A percentile compares a stretch with the other conserved stretches of the same genome.
These are phyloP conservation scores for Ricordea florida DNA, from an alignment of 92 coral and sea anemone genomes.

Conservation along the genomic window DNA sequence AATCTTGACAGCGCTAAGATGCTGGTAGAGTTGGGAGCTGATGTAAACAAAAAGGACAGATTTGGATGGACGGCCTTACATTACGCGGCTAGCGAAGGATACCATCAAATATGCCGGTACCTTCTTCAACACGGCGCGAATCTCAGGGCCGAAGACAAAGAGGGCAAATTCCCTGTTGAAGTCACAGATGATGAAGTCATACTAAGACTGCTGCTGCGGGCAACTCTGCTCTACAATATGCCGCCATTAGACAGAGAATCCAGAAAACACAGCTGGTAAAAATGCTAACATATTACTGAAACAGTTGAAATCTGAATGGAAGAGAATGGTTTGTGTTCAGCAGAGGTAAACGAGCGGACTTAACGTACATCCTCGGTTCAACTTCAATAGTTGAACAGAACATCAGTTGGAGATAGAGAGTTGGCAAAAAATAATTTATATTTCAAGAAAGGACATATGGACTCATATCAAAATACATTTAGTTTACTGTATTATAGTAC, in stretches of 20 bases:
- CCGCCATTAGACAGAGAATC: constrained; percentile 65
- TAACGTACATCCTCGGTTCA: too few species aligned
- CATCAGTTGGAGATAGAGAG: too few species aligned
- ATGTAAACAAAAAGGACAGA: constrained; percentile 82
- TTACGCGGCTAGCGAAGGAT: constrained; percentile 97
- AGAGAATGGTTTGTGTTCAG: too few species aligned
- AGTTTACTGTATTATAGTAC: too few species aligned
- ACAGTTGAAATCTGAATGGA: too few species aligned
- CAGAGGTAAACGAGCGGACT: too few species aligned
- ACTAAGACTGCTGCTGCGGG: constrained; percentile 68
- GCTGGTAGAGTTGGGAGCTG: constrained; percentile 87
- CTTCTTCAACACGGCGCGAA: constrained; percentile 87
- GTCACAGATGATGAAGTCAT: constrained; percentile 85
- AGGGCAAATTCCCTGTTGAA: constrained; percentile 89
- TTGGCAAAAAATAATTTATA: too few species aligned
- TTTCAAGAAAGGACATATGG: too few species aligned
- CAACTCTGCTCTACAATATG: constrained; percentile 62
- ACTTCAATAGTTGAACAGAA: too few species aligned
- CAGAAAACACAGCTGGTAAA: constrained; percentile 42
- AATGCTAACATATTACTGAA: too few species aligned
- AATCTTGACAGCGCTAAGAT: constrained; percentile 79
- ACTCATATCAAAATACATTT: too few species aligned
- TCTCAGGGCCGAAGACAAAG: constrained; percentile 74
- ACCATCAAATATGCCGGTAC: constrained; percentile 81
- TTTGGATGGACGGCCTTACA: constrained; percentile 94